A percentile compares a stretch with the other conserved stretches of the same genome.
phyloP scores from a whole-genome alignment of 1,140 invertebrate species.

The Zaprionus camerounensis region DNA sequence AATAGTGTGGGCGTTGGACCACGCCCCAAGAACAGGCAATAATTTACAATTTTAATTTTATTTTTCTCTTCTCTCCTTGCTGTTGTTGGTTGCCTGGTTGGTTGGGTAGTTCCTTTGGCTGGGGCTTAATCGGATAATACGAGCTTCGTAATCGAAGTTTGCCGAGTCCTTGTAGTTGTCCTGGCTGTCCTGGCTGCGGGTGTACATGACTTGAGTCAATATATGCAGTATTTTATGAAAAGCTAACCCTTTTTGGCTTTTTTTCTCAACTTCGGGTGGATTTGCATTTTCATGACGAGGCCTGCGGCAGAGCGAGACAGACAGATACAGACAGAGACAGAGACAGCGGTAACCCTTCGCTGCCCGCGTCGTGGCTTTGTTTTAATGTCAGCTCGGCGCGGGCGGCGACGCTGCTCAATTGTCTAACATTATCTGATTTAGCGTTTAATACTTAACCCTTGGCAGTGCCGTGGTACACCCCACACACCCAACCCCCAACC shows the following conservation, averaged over 20 bases:
- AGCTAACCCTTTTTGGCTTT: slow-evolving; percentile 68
- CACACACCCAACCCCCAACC: neutral
- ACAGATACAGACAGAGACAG: neutral
- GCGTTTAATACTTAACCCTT: slow-evolving; percentile 81
- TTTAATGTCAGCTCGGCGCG: slow-evolving; percentile 70
- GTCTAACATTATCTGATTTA: slow-evolving; percentile 83
- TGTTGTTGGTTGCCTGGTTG: slow-evolving; percentile 2
- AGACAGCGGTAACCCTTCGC: slow-evolving; percentile 23
- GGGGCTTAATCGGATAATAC: slow-evolving; percentile 74
- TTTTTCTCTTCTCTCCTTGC: neutral
- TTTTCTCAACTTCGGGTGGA: slow-evolving; percentile 22
- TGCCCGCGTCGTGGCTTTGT: slow-evolving; percentile 57
- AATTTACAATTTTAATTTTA: slow-evolving; percentile 77
- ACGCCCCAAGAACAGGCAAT: slow-evolving; percentile 52
- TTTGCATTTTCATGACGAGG: slow-evolving; percentile 64
- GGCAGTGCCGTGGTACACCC: slow-evolving; percentile 17
- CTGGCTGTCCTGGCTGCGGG: slow-evolving; percentile 25
- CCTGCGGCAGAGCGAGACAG: slow-evolving; percentile 6
- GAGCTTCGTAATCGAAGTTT: slow-evolving; percentile 75
- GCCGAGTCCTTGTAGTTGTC: slow-evolving; percentile 65
- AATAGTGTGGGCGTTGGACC: slow-evolving; percentile 38
- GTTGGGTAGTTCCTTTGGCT: slow-evolving; percentile 18
- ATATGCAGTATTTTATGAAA: slow-evolving; percentile 76
- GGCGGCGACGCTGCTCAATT: slow-evolving; percentile 74
- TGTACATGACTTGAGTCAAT: slow-evolving; percentile 81